phyloP scores from a whole-genome alignment of 2,113 vertebrate genomes.

The Brachypteracias leptosomus region DNA sequence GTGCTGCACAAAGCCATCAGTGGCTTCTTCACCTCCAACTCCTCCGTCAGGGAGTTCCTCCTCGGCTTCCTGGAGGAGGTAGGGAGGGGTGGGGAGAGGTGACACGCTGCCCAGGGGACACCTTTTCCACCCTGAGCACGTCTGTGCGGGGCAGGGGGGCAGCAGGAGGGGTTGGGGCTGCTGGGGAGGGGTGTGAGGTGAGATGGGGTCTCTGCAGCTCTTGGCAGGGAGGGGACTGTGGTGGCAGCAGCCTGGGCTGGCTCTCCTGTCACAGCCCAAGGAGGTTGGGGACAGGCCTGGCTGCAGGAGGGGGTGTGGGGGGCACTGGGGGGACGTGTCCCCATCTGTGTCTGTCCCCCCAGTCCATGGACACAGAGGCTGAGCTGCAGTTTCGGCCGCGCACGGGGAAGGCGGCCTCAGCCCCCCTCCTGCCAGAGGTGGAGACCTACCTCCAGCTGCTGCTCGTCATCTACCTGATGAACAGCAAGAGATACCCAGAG shows the following conservation, averaged over 20 bases:
- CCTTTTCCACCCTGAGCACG: accelerated
- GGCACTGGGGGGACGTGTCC: accelerated
- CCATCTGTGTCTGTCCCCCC: not conserved
- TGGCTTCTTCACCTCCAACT: slow-evolving; percentile 93
- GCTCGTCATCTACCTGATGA: slow-evolving; percentile 91
- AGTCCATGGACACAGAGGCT: slow-evolving; percentile 95
- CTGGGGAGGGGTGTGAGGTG: not conserved
- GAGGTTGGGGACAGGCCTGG: accelerated
- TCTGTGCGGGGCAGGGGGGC: accelerated
- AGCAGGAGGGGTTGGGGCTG: accelerated
- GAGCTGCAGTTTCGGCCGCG: slow-evolving; percentile 92
- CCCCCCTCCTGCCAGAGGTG: slow-evolving; percentile 91
- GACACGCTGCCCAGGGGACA: accelerated
- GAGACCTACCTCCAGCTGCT: slow-evolving; percentile 95
- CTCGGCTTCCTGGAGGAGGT: slow-evolving; percentile 94
- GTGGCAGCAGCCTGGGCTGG: not conserved
- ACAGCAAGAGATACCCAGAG: slow-evolving; percentile 90
- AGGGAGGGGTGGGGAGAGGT: accelerated
- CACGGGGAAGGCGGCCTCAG: slow-evolving; percentile 87
- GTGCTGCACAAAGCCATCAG: slow-evolving; percentile 90
- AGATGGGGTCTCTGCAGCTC: not conserved
- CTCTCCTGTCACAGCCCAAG: not conserved
- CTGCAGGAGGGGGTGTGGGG: not conserved
- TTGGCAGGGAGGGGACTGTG: not conserved
- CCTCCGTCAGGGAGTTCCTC: slow-evolving; percentile 84